Conservation (phyloP, 2,888 invertebrate genomes). For the Drosophila longiperda region DNA sequence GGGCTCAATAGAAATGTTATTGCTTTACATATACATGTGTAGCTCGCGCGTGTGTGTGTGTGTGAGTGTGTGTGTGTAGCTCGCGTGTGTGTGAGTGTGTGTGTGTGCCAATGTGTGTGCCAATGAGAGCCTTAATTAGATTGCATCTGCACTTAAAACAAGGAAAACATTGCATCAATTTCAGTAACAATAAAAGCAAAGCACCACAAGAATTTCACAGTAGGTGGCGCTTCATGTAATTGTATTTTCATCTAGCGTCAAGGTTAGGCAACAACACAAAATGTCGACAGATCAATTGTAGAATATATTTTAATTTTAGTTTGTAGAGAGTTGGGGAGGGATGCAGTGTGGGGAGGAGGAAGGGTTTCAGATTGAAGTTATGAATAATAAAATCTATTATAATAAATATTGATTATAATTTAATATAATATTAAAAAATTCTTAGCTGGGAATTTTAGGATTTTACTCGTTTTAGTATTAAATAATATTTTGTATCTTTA, state of each 20-base stretch:
- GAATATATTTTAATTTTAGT: neutral
- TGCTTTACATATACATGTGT: neutral
- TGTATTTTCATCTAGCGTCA: conserved; percentile 51
- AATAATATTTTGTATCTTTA: neutral
- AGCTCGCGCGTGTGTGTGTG: conserved; percentile 9
- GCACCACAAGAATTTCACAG: conserved; percentile 12
- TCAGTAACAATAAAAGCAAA: conserved; percentile 10
- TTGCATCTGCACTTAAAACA: conserved; percentile 55
- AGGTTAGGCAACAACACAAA: conserved; percentile 31
- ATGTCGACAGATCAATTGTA: conserved; percentile 12
- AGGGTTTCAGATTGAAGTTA: neutral
- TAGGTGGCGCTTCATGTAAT: conserved; percentile 45
- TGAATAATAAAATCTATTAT: neutral
- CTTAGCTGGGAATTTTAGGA: neutral
- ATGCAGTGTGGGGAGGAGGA: fast-evolving
- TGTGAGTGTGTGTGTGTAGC: conserved; percentile 5
- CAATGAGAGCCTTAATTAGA: conserved; percentile 63
- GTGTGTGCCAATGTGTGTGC: conserved; percentile 10
- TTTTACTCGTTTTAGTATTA: neutral
- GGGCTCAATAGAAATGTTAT: conserved; percentile 16
- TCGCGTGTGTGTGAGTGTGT: conserved; percentile 9
- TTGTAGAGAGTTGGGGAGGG: neutral
- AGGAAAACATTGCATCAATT: conserved; percentile 52
- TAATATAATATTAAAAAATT: neutral
- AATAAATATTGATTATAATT: neutral